Conservation (phyloP, 1,140 invertebrate genomes). For the Lepidostoma basale region DNA sequence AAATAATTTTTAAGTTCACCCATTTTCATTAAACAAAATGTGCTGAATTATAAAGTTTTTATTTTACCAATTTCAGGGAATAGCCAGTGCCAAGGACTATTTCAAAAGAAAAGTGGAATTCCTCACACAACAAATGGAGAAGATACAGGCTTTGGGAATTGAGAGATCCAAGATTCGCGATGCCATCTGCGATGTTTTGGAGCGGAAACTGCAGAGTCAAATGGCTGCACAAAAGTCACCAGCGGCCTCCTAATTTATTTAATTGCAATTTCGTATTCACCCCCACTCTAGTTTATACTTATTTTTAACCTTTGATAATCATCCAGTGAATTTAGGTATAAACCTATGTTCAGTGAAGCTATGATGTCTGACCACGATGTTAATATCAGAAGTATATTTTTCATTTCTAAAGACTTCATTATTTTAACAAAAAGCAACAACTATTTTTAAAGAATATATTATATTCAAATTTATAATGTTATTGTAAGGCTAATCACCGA, state of each 20-base stretch:
- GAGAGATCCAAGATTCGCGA: constrained; percentile 88
- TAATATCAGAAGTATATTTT: no score
- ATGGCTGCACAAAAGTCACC: constrained; percentile 44
- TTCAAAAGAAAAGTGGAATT: constrained; percentile 90
- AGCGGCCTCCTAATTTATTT: constrained; percentile 25
- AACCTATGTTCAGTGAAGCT: no score
- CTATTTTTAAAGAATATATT: no score
- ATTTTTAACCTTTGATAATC: no score
- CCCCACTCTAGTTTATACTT: no score
- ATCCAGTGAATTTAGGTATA: no score
- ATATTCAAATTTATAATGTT: no score
- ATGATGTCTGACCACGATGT: no score
- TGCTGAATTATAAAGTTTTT: constrained; percentile 27
- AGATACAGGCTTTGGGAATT: constrained; percentile 82
- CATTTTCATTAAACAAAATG: constrained; percentile 13
- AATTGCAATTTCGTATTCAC: no score
- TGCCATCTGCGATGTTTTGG: constrained; percentile 73
- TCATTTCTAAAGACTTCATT: no score
- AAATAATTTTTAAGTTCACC: background rate
- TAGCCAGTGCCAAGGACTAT: constrained; percentile 85
- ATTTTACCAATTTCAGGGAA: constrained; percentile 63
- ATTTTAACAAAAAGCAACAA: no score
- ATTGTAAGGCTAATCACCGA: no score
- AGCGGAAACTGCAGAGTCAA: constrained; percentile 67
- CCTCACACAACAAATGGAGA: constrained; percentile 93